These are phyloP conservation scores for Trachemys scripta DNA, from an alignment of 2,113 vertebrate species.

Conservation along the genomic window DNA sequence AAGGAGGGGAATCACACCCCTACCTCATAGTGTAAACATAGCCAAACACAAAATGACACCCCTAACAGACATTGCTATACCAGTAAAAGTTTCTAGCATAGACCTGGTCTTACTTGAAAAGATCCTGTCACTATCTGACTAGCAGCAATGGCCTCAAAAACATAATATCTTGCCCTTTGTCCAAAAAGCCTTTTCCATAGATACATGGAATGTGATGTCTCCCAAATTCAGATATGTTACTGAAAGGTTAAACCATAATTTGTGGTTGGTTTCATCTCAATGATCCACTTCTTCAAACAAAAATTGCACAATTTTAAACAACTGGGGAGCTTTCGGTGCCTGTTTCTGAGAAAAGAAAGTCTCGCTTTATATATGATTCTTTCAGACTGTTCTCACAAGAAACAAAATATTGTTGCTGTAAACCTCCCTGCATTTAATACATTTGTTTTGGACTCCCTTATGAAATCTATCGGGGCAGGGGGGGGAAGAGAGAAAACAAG, in stretches of 20 bases:
- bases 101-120: background rate
- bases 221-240: slow-evolving; percentile 31
- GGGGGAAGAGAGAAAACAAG: slow-evolving; percentile 9
- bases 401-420: background rate
- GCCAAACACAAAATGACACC: background rate
- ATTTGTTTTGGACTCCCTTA: slow-evolving; percentile 52
- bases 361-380: background rate
- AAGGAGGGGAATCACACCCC: background rate
- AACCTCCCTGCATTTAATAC: slow-evolving; percentile 20
- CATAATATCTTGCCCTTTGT: background rate
- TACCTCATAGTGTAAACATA: background rate
- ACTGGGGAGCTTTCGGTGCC: background rate
- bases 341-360: slow-evolving; percentile 39
- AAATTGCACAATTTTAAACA: background rate
- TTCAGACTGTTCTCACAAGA: slow-evolving; percentile 47
- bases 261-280: background rate
- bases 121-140: background rate
- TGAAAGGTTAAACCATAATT: slow-evolving; percentile 1
- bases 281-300: background rate
- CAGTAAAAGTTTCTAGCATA: background rate
- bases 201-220: background rate
- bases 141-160: background rate
- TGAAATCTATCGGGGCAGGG: slow-evolving; percentile 26
- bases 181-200: slow-evolving; percentile 9
- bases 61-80: background rate